A percentile compares a stretch with the other conserved stretches of the same genome.
phyloP scores from a whole-genome alignment of 2,113 vertebrate genomes.

The Peromyscus californicus region DNA sequence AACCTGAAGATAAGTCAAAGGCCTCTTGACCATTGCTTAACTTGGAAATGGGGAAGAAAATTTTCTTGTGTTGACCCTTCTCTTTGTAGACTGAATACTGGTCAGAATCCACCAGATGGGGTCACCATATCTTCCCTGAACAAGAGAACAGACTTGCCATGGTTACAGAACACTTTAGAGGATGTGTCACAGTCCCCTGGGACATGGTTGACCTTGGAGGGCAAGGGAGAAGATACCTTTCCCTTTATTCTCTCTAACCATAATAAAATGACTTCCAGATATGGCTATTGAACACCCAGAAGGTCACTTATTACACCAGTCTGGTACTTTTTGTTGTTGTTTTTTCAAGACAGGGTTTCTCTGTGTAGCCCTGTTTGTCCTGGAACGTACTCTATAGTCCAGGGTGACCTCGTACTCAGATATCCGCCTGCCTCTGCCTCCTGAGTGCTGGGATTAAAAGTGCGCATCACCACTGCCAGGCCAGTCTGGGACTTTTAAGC shows the following conservation, averaged over 20 bases:
- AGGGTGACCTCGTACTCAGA: background rate
- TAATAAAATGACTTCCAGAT: background rate
- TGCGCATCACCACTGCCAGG: fast-evolving
- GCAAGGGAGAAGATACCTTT: background rate
- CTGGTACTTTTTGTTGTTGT: background rate
- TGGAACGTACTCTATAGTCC: background rate
- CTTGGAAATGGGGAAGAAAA: background rate
- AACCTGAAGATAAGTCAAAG: background rate
- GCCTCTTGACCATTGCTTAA: background rate
- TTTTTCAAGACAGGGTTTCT: background rate
- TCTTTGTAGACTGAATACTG: background rate
- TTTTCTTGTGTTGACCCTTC: background rate
- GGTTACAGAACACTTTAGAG: background rate
- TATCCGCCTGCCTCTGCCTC: background rate
- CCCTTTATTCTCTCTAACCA: background rate
- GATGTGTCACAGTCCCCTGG: background rate
- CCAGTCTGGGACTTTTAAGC: background rate
- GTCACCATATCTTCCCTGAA: background rate
- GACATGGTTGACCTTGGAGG: background rate
- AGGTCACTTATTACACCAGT: background rate
- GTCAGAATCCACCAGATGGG: background rate
- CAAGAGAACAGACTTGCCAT: background rate
- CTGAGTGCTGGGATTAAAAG: background rate
- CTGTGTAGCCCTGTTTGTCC: background rate
- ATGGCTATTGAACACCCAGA: background rate